Conservation (phyloP, 2,888 invertebrate species). For the Pristionchus arcanus region DNA sequence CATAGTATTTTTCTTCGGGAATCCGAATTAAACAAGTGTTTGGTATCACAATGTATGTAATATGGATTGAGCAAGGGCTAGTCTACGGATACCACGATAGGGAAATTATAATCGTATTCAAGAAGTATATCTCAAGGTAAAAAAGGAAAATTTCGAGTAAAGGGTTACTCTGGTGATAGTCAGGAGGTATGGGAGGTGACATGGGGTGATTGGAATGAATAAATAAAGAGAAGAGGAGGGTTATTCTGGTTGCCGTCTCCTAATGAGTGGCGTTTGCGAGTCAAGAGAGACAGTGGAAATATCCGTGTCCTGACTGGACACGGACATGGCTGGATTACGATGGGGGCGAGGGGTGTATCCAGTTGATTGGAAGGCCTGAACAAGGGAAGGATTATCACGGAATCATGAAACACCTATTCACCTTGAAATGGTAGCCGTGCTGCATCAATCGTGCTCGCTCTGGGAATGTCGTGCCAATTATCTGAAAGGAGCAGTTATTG, state of each 20-base stretch:
- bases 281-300: background rate
- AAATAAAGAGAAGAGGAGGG: background rate
- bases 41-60: constrained; percentile 37
- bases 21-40: background rate
- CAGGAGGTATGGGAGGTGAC: background rate
- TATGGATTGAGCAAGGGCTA: background rate
- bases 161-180: background rate
- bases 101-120: background rate
- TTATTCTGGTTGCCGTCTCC: constrained; percentile 23
- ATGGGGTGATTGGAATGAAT: background rate
- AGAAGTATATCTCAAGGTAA: background rate
- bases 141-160: background rate
- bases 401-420: background rate
- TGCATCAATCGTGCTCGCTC: constrained; percentile 17
- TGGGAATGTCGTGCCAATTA: background rate
- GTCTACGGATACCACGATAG: background rate
- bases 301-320: constrained; percentile 18
- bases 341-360: constrained; percentile 14
- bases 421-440: constrained; percentile 53
- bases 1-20: background rate
- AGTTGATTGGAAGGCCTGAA: constrained; percentile 29
- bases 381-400: background rate
- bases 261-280: constrained; percentile 45
- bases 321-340: constrained; percentile 42
- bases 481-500: background rate